phyloP scores from a whole-genome alignment of 1,140 invertebrate genomes.

The Lasioglossum baleicum region DNA sequence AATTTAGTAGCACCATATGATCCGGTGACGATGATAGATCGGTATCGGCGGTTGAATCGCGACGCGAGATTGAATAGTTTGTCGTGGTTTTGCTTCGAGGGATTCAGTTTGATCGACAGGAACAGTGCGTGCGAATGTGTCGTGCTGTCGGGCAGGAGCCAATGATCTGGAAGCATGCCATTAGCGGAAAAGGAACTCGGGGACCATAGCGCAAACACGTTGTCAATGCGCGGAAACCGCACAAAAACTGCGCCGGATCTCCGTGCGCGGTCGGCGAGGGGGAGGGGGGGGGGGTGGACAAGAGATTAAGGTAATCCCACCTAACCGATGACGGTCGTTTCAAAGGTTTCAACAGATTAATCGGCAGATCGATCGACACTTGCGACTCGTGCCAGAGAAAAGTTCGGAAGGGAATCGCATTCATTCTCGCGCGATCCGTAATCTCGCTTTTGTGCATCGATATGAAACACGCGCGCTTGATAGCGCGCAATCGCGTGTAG shows the following conservation, averaged over 20 bases:
- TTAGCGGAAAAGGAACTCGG: slow-evolving; percentile 12
- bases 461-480: not conserved
- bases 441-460: slow-evolving; percentile 6
- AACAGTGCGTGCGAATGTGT: not conserved
- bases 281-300: slow-evolving; percentile 15
- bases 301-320: slow-evolving; percentile 75
- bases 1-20: too few species aligned
- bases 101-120: not conserved
- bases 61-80: not conserved
- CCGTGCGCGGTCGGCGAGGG: not conserved
- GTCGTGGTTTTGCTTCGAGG: not conserved
- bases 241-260: slow-evolving; percentile 65
- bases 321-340: slow-evolving; percentile 75
- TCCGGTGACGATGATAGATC: too few species aligned
- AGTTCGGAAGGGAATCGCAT: not conserved
- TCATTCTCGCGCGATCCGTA: not conserved
- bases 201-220: slow-evolving; percentile 33
- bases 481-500: not conserved
- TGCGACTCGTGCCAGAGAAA: slow-evolving; percentile 2
- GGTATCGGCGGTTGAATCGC: not conserved
- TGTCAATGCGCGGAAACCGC: slow-evolving; percentile 70
- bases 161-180: not conserved
- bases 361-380: slow-evolving; percentile 63
- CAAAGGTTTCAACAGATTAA: slow-evolving; percentile 77
- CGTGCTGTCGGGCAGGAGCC: not conserved